Evolutionary conservation across 2,113 vertebrate species (phyloP), one percentile per base, ranked within the genome.

Genomic region (Dendrocopos noguchii): DNA sequence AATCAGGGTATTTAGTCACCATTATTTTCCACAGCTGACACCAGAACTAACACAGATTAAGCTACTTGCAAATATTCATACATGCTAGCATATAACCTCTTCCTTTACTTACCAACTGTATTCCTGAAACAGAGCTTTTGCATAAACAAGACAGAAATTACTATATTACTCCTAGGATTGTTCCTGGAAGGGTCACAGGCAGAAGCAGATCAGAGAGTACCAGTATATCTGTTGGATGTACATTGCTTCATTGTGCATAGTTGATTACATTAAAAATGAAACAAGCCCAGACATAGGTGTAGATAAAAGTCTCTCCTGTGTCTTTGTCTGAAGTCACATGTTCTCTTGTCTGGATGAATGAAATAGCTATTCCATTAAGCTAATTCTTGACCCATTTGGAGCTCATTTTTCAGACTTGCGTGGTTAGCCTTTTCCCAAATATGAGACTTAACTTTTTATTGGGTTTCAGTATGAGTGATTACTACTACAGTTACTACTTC

Each of bases 271-370:
- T 83, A 55, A 72, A 86, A 83, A 83, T 64, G 12, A 61, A 70
- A 65, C 11, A 82, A 27, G 6, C 55, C 17, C 27, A 21, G 12
- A 25, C 1, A 36, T 31, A 36, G 0, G 2, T 52, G 18, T 64
- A 7, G 47, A 5, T 33, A 93, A 81, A 36, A 18, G 2, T 10
- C 4, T n/a, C 44, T 34, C 13, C n/a, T 78, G 21, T 44, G 2
- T 39, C 24, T 44, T 83, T 65, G 24, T 50, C 17, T 39, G 27
- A 80, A 77, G 64, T 76, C 6, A 2, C 10, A 18, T 28, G 6
- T 25, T 50, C 42, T 33, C 63, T 72, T 27, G 2, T n/a, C 13
- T 4, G 10, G 19, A 34, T 10, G 3, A 80, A 29, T 29, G n/a
- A 75, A 71, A 75, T 3, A 42, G 4, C 8, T 39, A 22, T 42